phyloP scores from a whole-genome alignment of 2,113 vertebrate genomes.

The Phycodurus eques region DNA sequence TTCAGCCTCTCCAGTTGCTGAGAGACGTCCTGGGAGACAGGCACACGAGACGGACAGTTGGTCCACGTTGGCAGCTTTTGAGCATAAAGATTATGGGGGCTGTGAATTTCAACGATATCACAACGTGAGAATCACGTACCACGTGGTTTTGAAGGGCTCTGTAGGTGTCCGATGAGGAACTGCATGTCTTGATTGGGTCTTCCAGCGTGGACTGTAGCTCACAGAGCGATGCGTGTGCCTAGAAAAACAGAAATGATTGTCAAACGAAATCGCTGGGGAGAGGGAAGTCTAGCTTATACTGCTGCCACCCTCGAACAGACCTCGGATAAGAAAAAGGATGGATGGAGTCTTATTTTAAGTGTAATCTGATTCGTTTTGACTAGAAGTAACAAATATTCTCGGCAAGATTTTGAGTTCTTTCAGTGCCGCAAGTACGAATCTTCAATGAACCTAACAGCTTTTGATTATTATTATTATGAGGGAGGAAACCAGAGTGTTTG shows the following conservation, averaged over 20 bases:
- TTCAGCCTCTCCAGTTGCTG: constrained; percentile 82
- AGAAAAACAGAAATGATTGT: constrained; percentile 14
- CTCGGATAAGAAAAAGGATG: too few species aligned
- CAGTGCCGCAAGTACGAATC: not conserved
- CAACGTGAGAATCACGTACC: constrained; percentile 65
- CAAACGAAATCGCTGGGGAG: not conserved
- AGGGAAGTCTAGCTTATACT: too few species aligned
- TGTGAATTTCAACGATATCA: not conserved
- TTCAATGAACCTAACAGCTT: not conserved
- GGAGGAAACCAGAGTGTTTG: too few species aligned
- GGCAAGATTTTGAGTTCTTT: too few species aligned
- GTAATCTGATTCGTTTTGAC: too few species aligned
- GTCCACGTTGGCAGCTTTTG: not conserved
- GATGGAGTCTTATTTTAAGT: too few species aligned
- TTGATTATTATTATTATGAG: too few species aligned
- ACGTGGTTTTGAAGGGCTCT: constrained; percentile 81
- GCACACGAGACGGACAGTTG: constrained; percentile 1
- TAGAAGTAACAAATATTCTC: too few species aligned
- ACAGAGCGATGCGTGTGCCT: constrained; percentile 78
- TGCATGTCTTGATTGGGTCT: constrained; percentile 77
- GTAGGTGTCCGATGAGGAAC: constrained; percentile 83
- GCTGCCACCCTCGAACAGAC: too few species aligned
- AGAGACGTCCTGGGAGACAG: constrained; percentile 77
- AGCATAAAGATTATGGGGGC: not conserved
- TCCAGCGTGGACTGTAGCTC: constrained; percentile 77